A percentile compares a stretch with the other conserved stretches of the same genome.
Conservation (phyloP, 2,888 invertebrate genomes). For the Amphipyra berbera region DNA sequence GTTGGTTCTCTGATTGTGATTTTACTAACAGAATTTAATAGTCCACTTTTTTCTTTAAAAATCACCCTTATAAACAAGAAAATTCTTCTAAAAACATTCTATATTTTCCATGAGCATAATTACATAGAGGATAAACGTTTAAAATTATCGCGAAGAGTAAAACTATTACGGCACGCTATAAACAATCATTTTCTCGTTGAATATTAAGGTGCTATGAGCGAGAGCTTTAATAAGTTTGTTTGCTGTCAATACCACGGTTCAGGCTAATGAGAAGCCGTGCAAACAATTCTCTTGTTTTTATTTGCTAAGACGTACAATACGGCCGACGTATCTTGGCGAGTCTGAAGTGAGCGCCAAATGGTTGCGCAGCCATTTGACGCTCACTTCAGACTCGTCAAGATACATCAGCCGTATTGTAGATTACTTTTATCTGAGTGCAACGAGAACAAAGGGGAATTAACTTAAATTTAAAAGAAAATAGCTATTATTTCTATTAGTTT, state of each 20-base stretch:
- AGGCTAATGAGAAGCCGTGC: constrained; percentile 25
- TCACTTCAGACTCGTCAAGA: too few relatives aligned
- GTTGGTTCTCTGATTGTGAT: too few relatives aligned
- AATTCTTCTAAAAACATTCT: too few relatives aligned
- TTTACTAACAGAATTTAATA: too few relatives aligned
- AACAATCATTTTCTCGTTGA: constrained; percentile 15
- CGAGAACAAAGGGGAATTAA: background rate
- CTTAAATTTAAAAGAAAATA: background rate
- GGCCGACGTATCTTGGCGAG: too few relatives aligned
- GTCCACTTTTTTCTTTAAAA: too few relatives aligned
- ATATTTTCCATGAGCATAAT: too few relatives aligned
- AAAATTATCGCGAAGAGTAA: background rate
- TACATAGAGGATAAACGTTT: background rate
- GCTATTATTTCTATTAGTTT: background rate
- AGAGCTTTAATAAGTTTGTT: constrained; percentile 30
- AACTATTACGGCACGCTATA: background rate
- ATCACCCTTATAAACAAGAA: too few relatives aligned
- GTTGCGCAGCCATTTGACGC: too few relatives aligned
- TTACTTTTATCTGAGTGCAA: background rate
- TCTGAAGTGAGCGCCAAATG: too few relatives aligned
- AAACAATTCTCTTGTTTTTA: constrained; percentile 28
- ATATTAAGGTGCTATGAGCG: constrained; percentile 22
- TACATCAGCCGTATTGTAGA: too few relatives aligned
- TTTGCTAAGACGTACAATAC: background rate
- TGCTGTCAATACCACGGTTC: constrained; percentile 41